A percentile compares a stretch with the other conserved stretches of the same genome.
Evolutionary conservation across 2,113 vertebrate genomes (phyloP).

Genomic region (Eclectus roratus): DNA sequence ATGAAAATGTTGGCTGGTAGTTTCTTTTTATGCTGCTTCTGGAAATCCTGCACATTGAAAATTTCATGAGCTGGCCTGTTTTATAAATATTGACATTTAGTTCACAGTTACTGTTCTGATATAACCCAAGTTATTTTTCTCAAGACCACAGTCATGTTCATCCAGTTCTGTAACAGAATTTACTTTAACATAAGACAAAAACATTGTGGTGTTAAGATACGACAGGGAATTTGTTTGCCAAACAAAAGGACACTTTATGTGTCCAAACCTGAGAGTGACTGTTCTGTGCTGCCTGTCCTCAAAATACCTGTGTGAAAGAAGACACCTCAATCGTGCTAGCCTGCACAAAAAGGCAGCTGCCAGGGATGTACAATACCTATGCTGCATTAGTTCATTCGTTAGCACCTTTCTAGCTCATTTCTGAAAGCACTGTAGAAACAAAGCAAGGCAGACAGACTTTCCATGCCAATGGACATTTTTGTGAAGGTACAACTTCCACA

Average conservation of each 20-base stretch:
- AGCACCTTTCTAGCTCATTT: neutral
- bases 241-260: constrained; percentile 1
- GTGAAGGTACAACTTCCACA: neutral
- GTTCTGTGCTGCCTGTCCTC: neutral
- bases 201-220: constrained; percentile 3
- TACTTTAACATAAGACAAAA: constrained; percentile 48
- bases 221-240: neutral
- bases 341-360: neutral
- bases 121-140: constrained; percentile 54
- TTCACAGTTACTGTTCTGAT: constrained; percentile 51
- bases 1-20: neutral
- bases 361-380: fast-evolving
- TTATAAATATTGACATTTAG: constrained; percentile 42
- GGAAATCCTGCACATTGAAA: neutral
- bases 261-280: neutral
- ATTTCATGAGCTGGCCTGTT: constrained; percentile 6
- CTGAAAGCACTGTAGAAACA: neutral
- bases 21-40: constrained; percentile 14
- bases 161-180: constrained; percentile 39
- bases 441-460: neutral
- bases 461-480: neutral
- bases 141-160: constrained; percentile 10
- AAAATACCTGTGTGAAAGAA: neutral
- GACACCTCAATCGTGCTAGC: neutral
- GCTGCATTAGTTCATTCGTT: neutral